phyloP scores from a whole-genome alignment of 2,888 invertebrate genomes.

The Bedellia somnulentella region DNA sequence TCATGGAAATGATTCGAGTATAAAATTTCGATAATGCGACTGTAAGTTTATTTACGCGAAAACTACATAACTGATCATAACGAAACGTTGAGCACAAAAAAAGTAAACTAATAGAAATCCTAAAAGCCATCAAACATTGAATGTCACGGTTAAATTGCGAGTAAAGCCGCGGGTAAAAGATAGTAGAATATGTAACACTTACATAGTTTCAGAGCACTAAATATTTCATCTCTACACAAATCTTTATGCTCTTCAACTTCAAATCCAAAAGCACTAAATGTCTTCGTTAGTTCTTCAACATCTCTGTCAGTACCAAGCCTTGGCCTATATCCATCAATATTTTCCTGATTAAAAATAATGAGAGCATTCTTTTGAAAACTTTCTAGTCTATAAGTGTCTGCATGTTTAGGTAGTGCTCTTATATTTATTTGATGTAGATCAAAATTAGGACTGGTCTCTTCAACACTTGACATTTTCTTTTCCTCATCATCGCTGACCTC shows the following conservation, averaged over 20 bases:
- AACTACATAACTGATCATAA: too few relatives aligned
- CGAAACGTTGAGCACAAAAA: too few relatives aligned
- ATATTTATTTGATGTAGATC: constrained; percentile 10
- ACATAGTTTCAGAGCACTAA: constrained; percentile 24
- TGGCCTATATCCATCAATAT: constrained; percentile 19
- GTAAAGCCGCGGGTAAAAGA: too few relatives aligned
- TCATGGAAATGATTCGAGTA: too few relatives aligned
- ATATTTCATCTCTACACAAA: constrained; percentile 23
- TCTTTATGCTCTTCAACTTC: constrained; percentile 23
- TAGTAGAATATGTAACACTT: too few relatives aligned
- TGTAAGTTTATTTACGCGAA: too few relatives aligned
- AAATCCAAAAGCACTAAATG: constrained; percentile 28
- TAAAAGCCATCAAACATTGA: too few relatives aligned
- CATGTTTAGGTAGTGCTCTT: constrained; percentile 21
- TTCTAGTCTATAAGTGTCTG: constrained; percentile 31
- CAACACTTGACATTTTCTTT: neutral
- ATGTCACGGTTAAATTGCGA: too few relatives aligned
- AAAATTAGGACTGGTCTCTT: neutral
- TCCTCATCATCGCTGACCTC: neutral
- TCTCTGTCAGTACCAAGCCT: constrained; percentile 31
- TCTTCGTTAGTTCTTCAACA: constrained; percentile 20
- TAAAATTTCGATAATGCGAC: too few relatives aligned
- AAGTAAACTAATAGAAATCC: too few relatives aligned
- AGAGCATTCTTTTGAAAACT: constrained; percentile 32
- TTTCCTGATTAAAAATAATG: constrained; percentile 33